Conservation (phyloP, 2,113 vertebrate species). For the Nestor notabilis region DNA sequence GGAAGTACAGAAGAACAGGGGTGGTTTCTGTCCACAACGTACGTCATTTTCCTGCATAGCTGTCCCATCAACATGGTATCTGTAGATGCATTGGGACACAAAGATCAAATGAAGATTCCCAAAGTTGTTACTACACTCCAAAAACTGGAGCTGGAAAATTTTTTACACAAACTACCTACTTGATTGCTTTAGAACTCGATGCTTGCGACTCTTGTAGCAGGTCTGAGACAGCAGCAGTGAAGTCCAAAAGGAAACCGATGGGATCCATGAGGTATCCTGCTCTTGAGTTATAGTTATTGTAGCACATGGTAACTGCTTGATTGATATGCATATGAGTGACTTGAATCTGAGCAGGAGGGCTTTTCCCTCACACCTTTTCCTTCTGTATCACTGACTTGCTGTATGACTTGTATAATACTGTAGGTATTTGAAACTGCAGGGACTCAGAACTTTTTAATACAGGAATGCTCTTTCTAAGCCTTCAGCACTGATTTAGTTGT, state of each 20-base stretch:
- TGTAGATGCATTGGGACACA: neutral
- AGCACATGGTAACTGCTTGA: neutral
- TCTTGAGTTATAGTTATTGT: neutral
- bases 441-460: neutral
- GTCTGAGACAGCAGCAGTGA: neutral
- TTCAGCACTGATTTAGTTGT: neutral
- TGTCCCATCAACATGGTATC: neutral
- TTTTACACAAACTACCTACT: neutral
- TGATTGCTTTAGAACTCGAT: neutral
- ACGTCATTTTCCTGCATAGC: neutral
- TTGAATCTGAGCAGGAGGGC: neutral
- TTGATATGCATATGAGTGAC: neutral
- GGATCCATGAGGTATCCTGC: neutral
- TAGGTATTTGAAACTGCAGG: neutral
- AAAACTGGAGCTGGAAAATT: neutral
- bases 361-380: neutral
- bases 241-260: neutral
- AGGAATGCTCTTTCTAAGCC: neutral
- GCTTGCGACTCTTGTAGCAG: neutral
- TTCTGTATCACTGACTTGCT: neutral
- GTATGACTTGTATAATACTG: neutral
- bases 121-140: neutral
- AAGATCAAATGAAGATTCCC: neutral
- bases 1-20: neutral
- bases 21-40: rapidly evolving